Conservation (phyloP, 1,140 invertebrate genomes). For the Anadara kagoshimensis region DNA sequence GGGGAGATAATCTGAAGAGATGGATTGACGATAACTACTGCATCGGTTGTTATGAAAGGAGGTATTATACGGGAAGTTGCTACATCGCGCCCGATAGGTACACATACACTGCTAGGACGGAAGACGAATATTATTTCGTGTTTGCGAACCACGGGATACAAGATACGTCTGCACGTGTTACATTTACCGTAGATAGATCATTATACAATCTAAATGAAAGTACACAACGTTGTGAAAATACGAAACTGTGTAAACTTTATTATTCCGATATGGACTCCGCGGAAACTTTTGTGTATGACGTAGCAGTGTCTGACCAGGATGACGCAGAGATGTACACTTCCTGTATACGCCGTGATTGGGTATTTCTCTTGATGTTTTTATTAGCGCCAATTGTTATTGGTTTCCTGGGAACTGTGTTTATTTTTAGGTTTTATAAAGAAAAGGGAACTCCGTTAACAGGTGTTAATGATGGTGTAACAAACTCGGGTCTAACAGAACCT, state of each 20-base stretch:
- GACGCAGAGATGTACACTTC: neutral
- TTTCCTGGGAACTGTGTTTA: neutral
- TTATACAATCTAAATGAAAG: neutral
- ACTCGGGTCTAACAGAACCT: neutral
- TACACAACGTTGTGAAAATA: neutral
- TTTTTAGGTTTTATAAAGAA: neutral
- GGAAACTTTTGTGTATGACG: neutral
- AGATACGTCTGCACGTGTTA: neutral
- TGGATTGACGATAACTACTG: neutral
- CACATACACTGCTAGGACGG: neutral
- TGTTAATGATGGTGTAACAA: neutral
- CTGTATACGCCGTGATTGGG: neutral
- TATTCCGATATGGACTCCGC: neutral
- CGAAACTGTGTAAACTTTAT: neutral
- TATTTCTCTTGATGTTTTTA: neutral
- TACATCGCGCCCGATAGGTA: too few relatives aligned
- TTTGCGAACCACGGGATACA: neutral
- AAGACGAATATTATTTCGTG: slow-evolving; percentile 2
- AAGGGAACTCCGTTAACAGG: neutral
- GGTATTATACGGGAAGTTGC: neutral
- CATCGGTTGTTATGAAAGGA: neutral
- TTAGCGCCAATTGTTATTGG: neutral
- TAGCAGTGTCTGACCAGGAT: neutral
- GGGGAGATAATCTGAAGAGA: neutral
- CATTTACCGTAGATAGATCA: neutral